Percentiles rank a stretch among this genome's conserved stretches.
phyloP scores from a whole-genome alignment of 1,140 invertebrate species.

The Ceratina calcarata region DNA sequence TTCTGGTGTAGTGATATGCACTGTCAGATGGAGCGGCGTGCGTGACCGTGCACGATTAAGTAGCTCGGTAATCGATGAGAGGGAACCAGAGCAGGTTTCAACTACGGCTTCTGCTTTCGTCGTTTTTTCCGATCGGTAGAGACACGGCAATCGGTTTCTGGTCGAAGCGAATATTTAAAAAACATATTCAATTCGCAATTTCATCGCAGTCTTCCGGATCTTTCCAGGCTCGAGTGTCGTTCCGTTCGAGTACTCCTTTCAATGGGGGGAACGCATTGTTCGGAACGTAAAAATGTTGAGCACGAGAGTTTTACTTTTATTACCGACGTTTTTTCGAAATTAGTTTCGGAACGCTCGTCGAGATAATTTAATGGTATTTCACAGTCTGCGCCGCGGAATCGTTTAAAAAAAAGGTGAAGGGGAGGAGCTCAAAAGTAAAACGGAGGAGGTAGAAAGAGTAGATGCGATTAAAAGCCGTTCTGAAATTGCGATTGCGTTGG shows the following conservation, averaged over 20 bases:
- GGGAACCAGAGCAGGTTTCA: no score
- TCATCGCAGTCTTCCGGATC: slow-evolving; percentile 35
- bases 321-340: slow-evolving; percentile 37
- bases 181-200: slow-evolving; percentile 33
- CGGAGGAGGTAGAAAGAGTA: not conserved
- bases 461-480: slow-evolving; percentile 30
- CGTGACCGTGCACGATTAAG: slow-evolving; percentile 25
- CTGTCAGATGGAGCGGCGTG: slow-evolving; percentile 39
- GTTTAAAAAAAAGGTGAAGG: not conserved
- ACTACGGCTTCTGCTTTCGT: not conserved
- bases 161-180: slow-evolving; percentile 34
- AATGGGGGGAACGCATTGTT: slow-evolving; percentile 30
- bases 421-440: not conserved
- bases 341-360: slow-evolving; percentile 39
- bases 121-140: not conserved
- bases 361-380: slow-evolving; percentile 42
- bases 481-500: slow-evolving; percentile 19
- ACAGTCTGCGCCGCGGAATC: slow-evolving; percentile 5
- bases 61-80: slow-evolving; percentile 3
- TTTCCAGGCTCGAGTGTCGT: slow-evolving; percentile 27
- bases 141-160: slow-evolving; percentile 21
- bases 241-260: slow-evolving; percentile 29
- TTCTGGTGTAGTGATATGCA: slow-evolving; percentile 58
- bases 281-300: slow-evolving; percentile 34
- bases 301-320: slow-evolving; percentile 38